These are phyloP conservation scores for Montifringilla adamsi DNA, from an alignment of 2,113 vertebrate species.

Conservation along the genomic window DNA sequence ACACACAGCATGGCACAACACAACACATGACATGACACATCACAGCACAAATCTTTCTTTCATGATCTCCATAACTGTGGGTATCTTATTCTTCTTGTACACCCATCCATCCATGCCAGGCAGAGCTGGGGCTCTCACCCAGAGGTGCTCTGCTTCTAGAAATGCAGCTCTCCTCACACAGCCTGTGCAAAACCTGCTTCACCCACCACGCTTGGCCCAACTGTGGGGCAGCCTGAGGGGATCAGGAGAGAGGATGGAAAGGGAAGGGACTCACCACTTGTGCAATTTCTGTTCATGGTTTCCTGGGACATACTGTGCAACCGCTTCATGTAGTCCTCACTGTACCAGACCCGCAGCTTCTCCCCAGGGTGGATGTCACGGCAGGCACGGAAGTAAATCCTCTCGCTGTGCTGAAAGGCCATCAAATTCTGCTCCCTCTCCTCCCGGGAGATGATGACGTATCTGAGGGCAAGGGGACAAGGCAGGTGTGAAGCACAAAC, in stretches of 20 bases:
- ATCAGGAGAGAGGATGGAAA: background rate
- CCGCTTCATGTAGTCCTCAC: constrained; percentile 87
- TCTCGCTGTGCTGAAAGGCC: constrained; percentile 86
- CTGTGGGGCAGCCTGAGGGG: background rate
- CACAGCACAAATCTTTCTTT: background rate
- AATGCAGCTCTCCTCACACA: background rate
- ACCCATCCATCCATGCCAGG: background rate
- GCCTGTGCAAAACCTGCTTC: background rate
- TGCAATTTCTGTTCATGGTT: constrained; percentile 83
- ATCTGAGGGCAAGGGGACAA: constrained; percentile 73
- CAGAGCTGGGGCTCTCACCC: background rate
- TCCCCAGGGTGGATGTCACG: constrained; percentile 82
- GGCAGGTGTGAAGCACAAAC: background rate
- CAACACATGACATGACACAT: background rate
- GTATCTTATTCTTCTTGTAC: background rate
- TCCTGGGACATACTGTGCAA: constrained; percentile 88
- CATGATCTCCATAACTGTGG: background rate
- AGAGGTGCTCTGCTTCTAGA: background rate
- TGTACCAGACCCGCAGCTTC: constrained; percentile 92
- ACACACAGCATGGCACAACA: background rate
- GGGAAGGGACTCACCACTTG: constrained; percentile 77
- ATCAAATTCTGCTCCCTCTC: constrained; percentile 89
- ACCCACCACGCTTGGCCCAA: background rate
- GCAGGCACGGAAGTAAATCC: constrained; percentile 88
- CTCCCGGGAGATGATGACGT: constrained; percentile 86